Percentiles rank a stretch among this genome's conserved stretches.
These are phyloP conservation scores for Pleuronectes platessa DNA, from an alignment of 2,113 vertebrate species.

Conservation along the genomic window DNA sequence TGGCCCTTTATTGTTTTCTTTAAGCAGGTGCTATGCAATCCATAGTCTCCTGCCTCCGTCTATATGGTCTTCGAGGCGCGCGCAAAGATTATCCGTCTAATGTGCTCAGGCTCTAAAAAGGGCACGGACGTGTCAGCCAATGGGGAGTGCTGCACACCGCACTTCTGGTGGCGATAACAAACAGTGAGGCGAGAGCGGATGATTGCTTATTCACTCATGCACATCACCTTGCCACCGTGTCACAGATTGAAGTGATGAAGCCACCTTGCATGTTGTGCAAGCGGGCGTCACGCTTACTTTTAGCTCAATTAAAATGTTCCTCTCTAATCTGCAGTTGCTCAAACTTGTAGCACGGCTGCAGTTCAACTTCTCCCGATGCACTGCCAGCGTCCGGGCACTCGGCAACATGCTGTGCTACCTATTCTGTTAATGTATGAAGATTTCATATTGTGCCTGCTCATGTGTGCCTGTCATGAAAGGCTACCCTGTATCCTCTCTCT, in stretches of 20 bases:
- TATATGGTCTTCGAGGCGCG: slow-evolving; percentile 36
- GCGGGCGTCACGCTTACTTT: background rate
- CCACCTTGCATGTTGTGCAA: slow-evolving; percentile 32
- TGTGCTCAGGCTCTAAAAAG: slow-evolving; percentile 63
- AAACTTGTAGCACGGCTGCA: slow-evolving; percentile 43
- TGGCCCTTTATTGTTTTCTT: slow-evolving; percentile 44
- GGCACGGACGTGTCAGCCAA: slow-evolving; percentile 50
- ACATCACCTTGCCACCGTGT: slow-evolving; percentile 30
- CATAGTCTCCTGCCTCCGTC: slow-evolving; percentile 33
- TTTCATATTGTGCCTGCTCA: slow-evolving; percentile 50
- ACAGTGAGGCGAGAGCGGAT: slow-evolving; percentile 51
- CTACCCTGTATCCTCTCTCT: slow-evolving; percentile 18
- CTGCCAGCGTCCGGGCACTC: too few species aligned
- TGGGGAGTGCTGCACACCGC: slow-evolving; percentile 45
- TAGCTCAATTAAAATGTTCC: background rate
- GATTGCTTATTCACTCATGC: slow-evolving; percentile 71
- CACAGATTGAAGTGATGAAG: slow-evolving; percentile 51
- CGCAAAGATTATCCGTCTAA: slow-evolving; percentile 69
- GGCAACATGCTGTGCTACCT: background rate
- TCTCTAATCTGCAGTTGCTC: slow-evolving; percentile 20
- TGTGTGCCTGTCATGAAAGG: slow-evolving; percentile 23
- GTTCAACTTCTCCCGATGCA: slow-evolving; percentile 6
- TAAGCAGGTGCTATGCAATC: slow-evolving; percentile 57
- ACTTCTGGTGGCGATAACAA: slow-evolving; percentile 67
- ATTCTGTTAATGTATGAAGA: slow-evolving; percentile 21